Base-by-base conservation (phyloP, 2,888 invertebrate species). In the Parnassius smintheus region DNA sequence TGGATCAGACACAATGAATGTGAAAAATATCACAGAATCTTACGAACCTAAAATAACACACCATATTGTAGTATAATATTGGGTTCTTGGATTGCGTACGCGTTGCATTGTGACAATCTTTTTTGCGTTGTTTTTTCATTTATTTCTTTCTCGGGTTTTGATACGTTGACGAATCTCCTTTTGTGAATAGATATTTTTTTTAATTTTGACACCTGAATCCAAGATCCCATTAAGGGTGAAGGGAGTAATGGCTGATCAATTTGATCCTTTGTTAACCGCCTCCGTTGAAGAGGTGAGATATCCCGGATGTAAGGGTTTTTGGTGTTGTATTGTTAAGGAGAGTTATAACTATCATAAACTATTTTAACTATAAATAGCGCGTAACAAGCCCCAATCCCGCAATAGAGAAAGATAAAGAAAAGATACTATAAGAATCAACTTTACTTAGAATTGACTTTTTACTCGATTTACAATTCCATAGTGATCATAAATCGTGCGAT, bases 201-300 rank as follows among this genome's bases (percentile, higher is more conserved):
- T 80, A 71, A 76, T 74, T 73, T 74, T 88, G 88, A 90, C 91
- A 91, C 91, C 91, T 89, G 91, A 91, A 87, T 81, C 78, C 78
- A 70, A 51, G 75, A 82, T 83, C 83, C 83, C 75, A 85, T 84
- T 82, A 69, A 69, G 68, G 66, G 70, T n/a, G 61, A 74, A 76
- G 65, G 71, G 75, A 74, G 74, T 80, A 74, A 76, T 74, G 76
- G 71, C 79, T 82, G 85, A 87, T 87, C 84, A 83, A 83, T 86
- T 83, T 80, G 76, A 75, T 75, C 73, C 75, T 74, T 77, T 83
- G 85, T 85, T 82, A 77, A 69, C 60, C 51, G 65, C 65, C 73
- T 72, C 71, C 67, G 66, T 75, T 70, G 64, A 61, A 65, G 70
- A 66, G 63, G 67, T 59, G 66, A 73, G 71, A 72, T 72, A 67